Evolutionary conservation across 2,888 invertebrate species (phyloP).

Genomic region (Thymelicus sylvestris): DNA sequence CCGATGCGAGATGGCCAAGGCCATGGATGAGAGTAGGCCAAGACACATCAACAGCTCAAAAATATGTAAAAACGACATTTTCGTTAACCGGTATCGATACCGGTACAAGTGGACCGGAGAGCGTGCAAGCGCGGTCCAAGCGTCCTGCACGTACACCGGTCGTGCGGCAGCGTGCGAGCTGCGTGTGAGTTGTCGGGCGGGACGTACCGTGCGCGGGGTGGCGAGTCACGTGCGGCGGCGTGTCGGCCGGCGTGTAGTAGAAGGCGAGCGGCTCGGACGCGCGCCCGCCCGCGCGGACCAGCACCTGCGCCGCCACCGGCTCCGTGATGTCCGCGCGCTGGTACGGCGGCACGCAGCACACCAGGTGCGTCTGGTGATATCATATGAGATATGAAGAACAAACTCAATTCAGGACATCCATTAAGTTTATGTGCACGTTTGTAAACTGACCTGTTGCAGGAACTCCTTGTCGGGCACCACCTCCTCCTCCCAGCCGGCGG

Average conservation of each 20-base stretch:
- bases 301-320: constrained; percentile 90
- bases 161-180: constrained; percentile 29
- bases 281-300: constrained; percentile 93
- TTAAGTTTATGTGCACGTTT: background rate
- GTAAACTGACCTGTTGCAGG: constrained; percentile 88
- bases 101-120: too few relatives aligned
- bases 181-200: constrained; percentile 15
- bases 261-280: constrained; percentile 94
- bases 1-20: too few relatives aligned
- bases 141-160: too few relatives aligned
- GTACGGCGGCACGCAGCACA: constrained; percentile 94
- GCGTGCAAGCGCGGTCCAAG: too few relatives aligned
- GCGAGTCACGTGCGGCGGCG: constrained; percentile 55
- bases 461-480: constrained; percentile 95
- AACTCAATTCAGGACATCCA: too few relatives aligned
- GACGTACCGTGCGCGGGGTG: constrained; percentile 42
- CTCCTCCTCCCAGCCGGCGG: constrained; percentile 89
- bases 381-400: too few relatives aligned
- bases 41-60: too few relatives aligned
- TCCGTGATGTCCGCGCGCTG: constrained; percentile 87
- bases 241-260: constrained; percentile 88
- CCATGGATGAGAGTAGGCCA: too few relatives aligned
- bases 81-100: too few relatives aligned
- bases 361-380: constrained; percentile 92
- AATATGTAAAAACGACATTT: too few relatives aligned